Conservation (phyloP, 2,888 invertebrate genomes). For the Crossocerus cetratus region DNA sequence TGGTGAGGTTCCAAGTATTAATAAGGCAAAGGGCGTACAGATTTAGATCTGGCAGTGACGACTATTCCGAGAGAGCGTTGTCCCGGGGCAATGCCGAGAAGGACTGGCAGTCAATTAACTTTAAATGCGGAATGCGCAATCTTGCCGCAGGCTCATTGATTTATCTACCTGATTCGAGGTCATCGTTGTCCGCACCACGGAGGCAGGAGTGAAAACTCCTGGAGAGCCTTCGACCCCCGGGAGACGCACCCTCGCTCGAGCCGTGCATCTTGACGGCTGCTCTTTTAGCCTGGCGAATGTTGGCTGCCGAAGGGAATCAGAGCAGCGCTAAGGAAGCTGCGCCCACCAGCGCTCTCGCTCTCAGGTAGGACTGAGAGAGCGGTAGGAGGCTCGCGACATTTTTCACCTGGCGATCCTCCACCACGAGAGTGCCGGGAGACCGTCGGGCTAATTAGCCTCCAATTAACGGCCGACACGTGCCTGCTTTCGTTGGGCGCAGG, state of each 20-base stretch:
- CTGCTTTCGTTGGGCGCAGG: constrained; percentile 23
- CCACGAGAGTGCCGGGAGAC: constrained; percentile 12
- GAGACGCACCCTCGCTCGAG: constrained; percentile 72
- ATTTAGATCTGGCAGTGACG: no score
- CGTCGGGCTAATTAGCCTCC: constrained; percentile 46
- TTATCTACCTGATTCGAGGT: constrained; percentile 74
- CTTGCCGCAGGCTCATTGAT: constrained; percentile 4
- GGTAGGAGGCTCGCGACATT: constrained; percentile 37
- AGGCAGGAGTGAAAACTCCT: constrained; percentile 85
- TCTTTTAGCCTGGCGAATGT: not conserved
- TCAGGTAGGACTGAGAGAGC: constrained; percentile 47
- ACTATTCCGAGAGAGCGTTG: constrained; percentile 9
- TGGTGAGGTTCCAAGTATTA: no score
- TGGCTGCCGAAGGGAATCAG: no score
- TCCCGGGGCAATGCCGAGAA: not conserved
- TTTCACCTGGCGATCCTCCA: constrained; percentile 14
- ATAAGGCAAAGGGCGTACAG: no score
- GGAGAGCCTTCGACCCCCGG: constrained; percentile 79
- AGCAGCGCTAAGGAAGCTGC: not conserved
- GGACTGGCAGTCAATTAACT: not conserved
- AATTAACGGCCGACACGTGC: constrained; percentile 47
- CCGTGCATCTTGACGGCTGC: constrained; percentile 58
- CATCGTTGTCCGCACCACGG: constrained; percentile 79
- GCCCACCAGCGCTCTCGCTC: constrained; percentile 12
- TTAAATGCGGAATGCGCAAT: not conserved